Conservation (phyloP, 92 coral and sea anemone species). For the Phenganax marumi region DNA sequence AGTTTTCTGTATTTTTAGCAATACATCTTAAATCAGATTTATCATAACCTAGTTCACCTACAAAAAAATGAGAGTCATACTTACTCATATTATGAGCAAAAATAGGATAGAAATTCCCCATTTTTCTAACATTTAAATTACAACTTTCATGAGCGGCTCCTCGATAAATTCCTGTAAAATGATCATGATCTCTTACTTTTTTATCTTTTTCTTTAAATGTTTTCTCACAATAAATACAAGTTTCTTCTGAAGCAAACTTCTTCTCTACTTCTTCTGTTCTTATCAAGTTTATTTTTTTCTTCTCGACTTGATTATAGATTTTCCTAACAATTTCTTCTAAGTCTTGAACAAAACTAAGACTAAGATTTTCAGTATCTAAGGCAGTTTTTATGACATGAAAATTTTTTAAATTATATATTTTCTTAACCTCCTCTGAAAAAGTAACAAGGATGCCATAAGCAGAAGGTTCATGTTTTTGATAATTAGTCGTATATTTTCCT, state of each 20-base stretch:
- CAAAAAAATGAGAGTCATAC: conserved; percentile 16
- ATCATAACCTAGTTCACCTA: not conserved
- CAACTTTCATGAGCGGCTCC: conserved; percentile 52
- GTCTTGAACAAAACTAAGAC: too few species aligned
- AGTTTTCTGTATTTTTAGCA: not conserved
- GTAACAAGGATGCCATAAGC: too few species aligned
- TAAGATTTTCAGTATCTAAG: too few species aligned
- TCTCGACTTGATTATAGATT: too few species aligned
- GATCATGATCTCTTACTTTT: conserved; percentile 8
- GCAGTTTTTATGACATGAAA: too few species aligned
- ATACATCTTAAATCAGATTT: not conserved
- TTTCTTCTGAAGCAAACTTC: not conserved
- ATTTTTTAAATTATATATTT: too few species aligned
- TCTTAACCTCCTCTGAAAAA: too few species aligned
- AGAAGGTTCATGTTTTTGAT: conserved; percentile 19
- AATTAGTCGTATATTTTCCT: not conserved
- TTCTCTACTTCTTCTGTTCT: conserved; percentile 30
- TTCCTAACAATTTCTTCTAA: too few species aligned
- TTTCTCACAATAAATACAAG: conserved; percentile 13
- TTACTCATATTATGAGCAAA: conserved; percentile 48
- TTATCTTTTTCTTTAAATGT: not conserved
- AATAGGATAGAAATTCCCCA: conserved; percentile 46
- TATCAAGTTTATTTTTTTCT: too few species aligned
- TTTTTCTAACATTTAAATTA: conserved; percentile 15
- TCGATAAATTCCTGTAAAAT: conserved; percentile 22